A percentile compares a stretch with the other conserved stretches of the same genome.
These are phyloP conservation scores for Malurus cyaneus DNA, from an alignment of 2,113 vertebrate species.

Conservation along the genomic window DNA sequence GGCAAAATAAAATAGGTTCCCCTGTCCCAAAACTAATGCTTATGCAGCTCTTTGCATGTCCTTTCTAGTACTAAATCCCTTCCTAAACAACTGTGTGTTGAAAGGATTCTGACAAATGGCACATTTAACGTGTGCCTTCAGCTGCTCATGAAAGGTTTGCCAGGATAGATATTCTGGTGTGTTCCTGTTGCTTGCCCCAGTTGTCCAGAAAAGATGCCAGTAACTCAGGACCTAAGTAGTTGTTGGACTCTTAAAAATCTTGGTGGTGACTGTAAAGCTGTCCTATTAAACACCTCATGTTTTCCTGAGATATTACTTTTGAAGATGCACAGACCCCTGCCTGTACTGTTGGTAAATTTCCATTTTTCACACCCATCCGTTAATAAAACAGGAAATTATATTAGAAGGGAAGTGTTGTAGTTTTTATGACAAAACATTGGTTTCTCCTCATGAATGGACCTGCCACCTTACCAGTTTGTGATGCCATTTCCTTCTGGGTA, in stretches of 20 bases:
- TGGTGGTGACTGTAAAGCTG: neutral
- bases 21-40: conserved; percentile 15
- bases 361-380: neutral
- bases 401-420: neutral
- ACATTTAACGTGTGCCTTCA: neutral
- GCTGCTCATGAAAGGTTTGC: neutral
- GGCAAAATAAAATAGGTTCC: conserved; percentile 47
- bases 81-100: neutral
- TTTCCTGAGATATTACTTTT: neutral
- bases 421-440: neutral
- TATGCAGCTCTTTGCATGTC: conserved; percentile 32
- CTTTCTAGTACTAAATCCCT: conserved; percentile 44
- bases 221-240: neutral
- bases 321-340: neutral
- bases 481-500: neutral
- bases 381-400: conserved; percentile 5
- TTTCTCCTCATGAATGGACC: neutral
- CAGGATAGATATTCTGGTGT: neutral
- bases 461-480: neutral
- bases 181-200: neutral
- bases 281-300: neutral
- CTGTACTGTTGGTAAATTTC: neutral
- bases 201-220: neutral
- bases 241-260: neutral
- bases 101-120: conserved; percentile 30